phyloP scores from a whole-genome alignment of 1,140 invertebrate species.

The Andricus grossulariae region DNA sequence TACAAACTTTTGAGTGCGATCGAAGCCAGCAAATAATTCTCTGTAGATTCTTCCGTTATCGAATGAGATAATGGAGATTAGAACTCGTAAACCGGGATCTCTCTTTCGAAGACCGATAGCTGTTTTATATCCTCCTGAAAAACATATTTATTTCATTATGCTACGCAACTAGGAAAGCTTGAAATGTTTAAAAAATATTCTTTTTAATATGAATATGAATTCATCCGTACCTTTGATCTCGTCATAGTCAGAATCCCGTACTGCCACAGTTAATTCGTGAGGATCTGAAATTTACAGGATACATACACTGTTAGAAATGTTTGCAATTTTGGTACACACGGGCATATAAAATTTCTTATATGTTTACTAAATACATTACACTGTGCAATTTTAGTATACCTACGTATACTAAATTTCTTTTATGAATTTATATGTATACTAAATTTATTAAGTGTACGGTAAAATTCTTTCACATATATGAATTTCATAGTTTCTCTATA shows the following conservation, averaged over 20 bases:
- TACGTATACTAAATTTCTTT: no score
- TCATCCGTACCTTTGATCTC: constrained; percentile 73
- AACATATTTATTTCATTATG: neutral
- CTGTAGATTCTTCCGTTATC: constrained; percentile 69
- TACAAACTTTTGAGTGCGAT: constrained; percentile 69
- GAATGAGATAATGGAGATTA: constrained; percentile 64
- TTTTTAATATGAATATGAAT: constrained; percentile 24
- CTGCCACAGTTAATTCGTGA: constrained; percentile 77
- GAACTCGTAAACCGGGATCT: constrained; percentile 77
- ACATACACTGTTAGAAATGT: no score
- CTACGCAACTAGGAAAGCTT: neutral
- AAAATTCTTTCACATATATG: no score
- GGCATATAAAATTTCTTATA: no score
- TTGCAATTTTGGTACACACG: no score
- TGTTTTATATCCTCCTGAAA: constrained; percentile 77
- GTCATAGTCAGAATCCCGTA: constrained; percentile 78
- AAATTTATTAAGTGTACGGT: no score
- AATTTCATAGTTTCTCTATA: no score
- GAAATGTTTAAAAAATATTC: constrained; percentile 27
- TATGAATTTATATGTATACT: no score
- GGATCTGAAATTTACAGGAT: constrained; percentile 76
- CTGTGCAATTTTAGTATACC: no score
- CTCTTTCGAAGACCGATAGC: constrained; percentile 74
- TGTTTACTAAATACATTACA: no score
- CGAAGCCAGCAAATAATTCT: constrained; percentile 47